A percentile compares a stretch with the other conserved stretches of the same genome.
Conservation (phyloP, 2,113 vertebrate genomes). For the Pelodiscus sinensis region DNA sequence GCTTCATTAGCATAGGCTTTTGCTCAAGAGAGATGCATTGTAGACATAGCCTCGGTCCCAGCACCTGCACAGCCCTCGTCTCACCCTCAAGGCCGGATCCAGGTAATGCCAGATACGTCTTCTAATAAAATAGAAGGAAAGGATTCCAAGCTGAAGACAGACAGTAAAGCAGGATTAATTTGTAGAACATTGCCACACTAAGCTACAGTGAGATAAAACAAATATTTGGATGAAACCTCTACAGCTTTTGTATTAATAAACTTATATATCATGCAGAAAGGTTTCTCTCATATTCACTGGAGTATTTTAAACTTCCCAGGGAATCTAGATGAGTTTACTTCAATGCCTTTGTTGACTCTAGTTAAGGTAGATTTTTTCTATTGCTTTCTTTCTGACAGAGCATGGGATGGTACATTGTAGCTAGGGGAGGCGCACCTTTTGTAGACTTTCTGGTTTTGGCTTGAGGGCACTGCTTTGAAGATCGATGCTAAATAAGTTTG, state of each 20-base stretch:
- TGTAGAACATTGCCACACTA: conserved; percentile 30
- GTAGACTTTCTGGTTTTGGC: conserved; percentile 30
- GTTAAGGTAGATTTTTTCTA: conserved; percentile 40
- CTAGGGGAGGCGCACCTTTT: not conserved
- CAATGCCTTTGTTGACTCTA: conserved; percentile 30
- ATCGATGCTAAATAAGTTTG: not conserved
- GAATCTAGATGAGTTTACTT: conserved; percentile 38
- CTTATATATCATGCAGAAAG: not conserved
- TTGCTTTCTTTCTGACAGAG: not conserved
- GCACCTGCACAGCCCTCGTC: too few species aligned
- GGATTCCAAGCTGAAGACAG: not conserved
- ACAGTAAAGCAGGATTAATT: conserved; percentile 12
- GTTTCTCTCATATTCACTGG: not conserved
- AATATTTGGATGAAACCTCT: conserved; percentile 37
- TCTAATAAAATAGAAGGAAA: not conserved
- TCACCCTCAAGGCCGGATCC: too few species aligned
- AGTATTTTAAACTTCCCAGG: conserved; percentile 33
- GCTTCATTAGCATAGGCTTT: too few species aligned
- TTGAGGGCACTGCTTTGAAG: conserved; percentile 57
- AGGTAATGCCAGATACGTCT: too few species aligned
- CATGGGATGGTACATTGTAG: not conserved
- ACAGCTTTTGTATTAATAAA: conserved; percentile 58
- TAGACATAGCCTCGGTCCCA: too few species aligned
- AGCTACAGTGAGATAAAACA: conserved; percentile 41
- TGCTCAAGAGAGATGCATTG: too few species aligned